Evolutionary conservation across 2,888 invertebrate species (phyloP), one percentile per base, ranked within the genome.

Genomic region (Agrochola lota): DNA sequence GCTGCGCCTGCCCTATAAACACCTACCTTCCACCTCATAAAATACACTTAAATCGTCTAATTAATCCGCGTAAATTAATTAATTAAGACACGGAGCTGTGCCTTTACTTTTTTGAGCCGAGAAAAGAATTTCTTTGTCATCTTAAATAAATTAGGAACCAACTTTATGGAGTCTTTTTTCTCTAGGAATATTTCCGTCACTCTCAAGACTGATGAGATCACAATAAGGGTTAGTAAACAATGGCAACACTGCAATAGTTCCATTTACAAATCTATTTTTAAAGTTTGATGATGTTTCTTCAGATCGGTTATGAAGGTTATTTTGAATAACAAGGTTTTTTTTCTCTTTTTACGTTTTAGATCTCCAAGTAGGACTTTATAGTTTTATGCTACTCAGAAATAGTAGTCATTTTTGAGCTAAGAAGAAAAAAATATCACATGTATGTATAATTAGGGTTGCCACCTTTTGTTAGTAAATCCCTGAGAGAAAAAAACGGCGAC

Each of bases 41-140:
- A 93, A 89, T 85, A 89, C 86, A 89, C 88, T 91, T 91, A 91
- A 90, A 87, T 87, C 86, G 87, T 87, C 89, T 91, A 92, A 92
- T 93, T 93, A 92, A 92, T 91, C 90, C 84, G 74, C 86, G 86
- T 72, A 88, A 92, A 92, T 93, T 91, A 93, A 93, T 93, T 91
- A 93, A 92, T 92, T 89, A 88, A 84, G 87, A 88, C 89, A 87
- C 86, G 84, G 85, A 85, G 86, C 87, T 70, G 63, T 77, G 85
- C 87, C 87, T 81, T 90, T 89, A 84, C 87, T 78, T 88, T 91
- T 86, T 90, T 86, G 26, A 84, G 77, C 75, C 69, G 68, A 74
- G 82, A 85, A 86, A 85, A 86, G 77, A 88, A 88, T 81, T 85
- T 81, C 83, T 81, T 74, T 87, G 90, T 87, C 88, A 88, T 80